These are phyloP conservation scores for Scaptomyza graminum DNA, from an alignment of 1,140 invertebrate genomes.

Conservation along the genomic window DNA sequence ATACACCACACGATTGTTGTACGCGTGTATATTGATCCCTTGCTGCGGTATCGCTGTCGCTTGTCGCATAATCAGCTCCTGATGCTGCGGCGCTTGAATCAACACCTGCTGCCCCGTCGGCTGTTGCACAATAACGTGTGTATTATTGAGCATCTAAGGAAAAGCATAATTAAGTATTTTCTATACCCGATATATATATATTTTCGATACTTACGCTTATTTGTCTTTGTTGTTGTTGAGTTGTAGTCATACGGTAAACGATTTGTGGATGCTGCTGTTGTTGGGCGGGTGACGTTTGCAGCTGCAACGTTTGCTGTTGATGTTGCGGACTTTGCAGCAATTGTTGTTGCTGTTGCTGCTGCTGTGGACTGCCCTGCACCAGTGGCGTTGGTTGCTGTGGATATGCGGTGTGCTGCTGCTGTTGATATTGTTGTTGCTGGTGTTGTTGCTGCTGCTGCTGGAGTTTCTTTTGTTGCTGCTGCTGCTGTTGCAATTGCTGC, in stretches of 20 bases:
- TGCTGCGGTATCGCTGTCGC: constrained; percentile 65
- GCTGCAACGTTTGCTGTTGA: constrained; percentile 74
- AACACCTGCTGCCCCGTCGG: constrained; percentile 69
- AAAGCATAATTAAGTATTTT: neutral
- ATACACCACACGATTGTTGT: constrained; percentile 73
- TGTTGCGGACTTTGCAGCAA: constrained; percentile 59
- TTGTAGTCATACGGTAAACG: constrained; percentile 72
- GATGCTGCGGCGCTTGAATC: constrained; percentile 74
- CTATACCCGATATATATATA: neutral
- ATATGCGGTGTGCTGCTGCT: constrained; percentile 58
- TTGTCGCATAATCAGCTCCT: constrained; percentile 77
- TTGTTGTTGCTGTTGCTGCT: constrained; percentile 63
- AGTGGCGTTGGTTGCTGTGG: constrained; percentile 51
- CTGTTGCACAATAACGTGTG: constrained; percentile 77
- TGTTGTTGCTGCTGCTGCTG: constrained; percentile 66
- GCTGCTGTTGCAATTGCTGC: constrained; percentile 84
- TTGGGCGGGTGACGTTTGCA: constrained; percentile 64
- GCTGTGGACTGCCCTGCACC: constrained; percentile 68
- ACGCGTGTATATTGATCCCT: constrained; percentile 63
- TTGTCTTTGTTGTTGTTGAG: constrained; percentile 62
- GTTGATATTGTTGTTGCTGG: constrained; percentile 45
- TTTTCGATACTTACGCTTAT: constrained; percentile 55
- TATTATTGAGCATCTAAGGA: constrained; percentile 70
- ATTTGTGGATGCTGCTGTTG: constrained; percentile 76
- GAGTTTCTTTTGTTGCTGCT: constrained; percentile 79